Evolutionary conservation across 2,888 invertebrate species (phyloP).

Genomic region (Tenthredo distinguenda): DNA sequence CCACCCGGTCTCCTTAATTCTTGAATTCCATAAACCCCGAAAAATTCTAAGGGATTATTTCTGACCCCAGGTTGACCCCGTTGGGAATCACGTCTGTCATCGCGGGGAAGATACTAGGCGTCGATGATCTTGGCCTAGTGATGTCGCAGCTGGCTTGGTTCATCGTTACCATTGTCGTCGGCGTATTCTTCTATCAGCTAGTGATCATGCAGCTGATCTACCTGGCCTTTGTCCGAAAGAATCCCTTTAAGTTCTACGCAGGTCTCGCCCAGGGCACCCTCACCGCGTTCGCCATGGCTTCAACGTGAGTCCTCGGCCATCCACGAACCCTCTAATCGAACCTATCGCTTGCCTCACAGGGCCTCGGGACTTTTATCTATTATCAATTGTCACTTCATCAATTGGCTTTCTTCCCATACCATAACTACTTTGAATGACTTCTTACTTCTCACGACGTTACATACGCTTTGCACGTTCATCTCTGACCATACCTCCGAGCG

Average conservation of each 20-base stretch:
- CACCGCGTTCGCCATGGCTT: slow-evolving; percentile 94
- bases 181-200: slow-evolving; percentile 91
- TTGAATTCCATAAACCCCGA: not conserved
- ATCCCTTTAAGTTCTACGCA: slow-evolving; percentile 93
- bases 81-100: slow-evolving; percentile 92
- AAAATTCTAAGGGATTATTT: not conserved
- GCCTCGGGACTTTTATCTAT: slow-evolving; percentile 67
- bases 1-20: not conserved
- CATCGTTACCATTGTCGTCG: slow-evolving; percentile 90
- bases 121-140: slow-evolving; percentile 83
- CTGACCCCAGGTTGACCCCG: slow-evolving; percentile 84
- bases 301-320: slow-evolving; percentile 86
- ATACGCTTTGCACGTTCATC: not conserved
- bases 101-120: slow-evolving; percentile 88
- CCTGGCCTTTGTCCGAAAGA: slow-evolving; percentile 88
- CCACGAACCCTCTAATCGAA: slow-evolving; percentile 70
- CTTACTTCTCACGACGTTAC: not conserved
- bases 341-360: slow-evolving; percentile 74
- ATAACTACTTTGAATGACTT: not conserved
- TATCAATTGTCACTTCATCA: slow-evolving; percentile 53
- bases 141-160: slow-evolving; percentile 81
- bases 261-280: slow-evolving; percentile 90
- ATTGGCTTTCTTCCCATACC: slow-evolving; percentile 24
- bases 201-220: slow-evolving; percentile 92
- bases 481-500: not conserved